Percentiles rank a stretch among this genome's conserved stretches.
Conservation (phyloP, 2,113 vertebrate species). For the Dolichotis patagonum region DNA sequence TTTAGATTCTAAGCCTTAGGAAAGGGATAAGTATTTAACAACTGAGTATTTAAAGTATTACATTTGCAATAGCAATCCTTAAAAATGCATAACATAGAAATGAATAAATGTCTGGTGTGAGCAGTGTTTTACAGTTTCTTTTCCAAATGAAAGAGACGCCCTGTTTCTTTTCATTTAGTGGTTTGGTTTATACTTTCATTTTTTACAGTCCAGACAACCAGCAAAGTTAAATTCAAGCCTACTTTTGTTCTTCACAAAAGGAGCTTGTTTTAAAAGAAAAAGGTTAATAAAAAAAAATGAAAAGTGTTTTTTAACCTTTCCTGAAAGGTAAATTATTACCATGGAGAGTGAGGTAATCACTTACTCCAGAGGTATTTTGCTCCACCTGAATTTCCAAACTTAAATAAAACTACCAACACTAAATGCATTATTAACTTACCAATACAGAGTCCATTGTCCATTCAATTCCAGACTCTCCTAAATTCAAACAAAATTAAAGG, state of each 20-base stretch:
- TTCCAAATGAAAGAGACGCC: slow-evolving; percentile 76
- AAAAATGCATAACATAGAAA: slow-evolving; percentile 71
- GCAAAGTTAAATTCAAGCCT: slow-evolving; percentile 73
- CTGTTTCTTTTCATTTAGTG: slow-evolving; percentile 79
- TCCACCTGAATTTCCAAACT: slow-evolving; percentile 64
- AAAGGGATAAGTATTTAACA: neutral
- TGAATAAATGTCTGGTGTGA: slow-evolving; percentile 68
- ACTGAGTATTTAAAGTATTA: slow-evolving; percentile 62
- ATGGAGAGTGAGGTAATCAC: slow-evolving; percentile 60
- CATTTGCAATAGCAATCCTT: slow-evolving; percentile 53
- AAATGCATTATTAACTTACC: slow-evolving; percentile 44
- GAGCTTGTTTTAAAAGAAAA: slow-evolving; percentile 77
- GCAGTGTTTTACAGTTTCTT: slow-evolving; percentile 62
- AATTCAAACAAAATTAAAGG: neutral
- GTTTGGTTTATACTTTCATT: slow-evolving; percentile 68
- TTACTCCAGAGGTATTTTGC: slow-evolving; percentile 55
- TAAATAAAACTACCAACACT: slow-evolving; percentile 63
- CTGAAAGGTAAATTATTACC: slow-evolving; percentile 65
- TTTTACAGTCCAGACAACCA: slow-evolving; percentile 77
- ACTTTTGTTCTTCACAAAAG: slow-evolving; percentile 76
- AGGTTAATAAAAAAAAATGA: slow-evolving; percentile 73
- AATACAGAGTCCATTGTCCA: slow-evolving; percentile 13
- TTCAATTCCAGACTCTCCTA: slow-evolving; percentile 25
- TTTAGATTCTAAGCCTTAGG: slow-evolving; percentile 31
- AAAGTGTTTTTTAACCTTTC: slow-evolving; percentile 60